These are phyloP conservation scores for Stylophora pistillata DNA, from an alignment of 64 coral and sea anemone genomes.

Conservation along the genomic window DNA sequence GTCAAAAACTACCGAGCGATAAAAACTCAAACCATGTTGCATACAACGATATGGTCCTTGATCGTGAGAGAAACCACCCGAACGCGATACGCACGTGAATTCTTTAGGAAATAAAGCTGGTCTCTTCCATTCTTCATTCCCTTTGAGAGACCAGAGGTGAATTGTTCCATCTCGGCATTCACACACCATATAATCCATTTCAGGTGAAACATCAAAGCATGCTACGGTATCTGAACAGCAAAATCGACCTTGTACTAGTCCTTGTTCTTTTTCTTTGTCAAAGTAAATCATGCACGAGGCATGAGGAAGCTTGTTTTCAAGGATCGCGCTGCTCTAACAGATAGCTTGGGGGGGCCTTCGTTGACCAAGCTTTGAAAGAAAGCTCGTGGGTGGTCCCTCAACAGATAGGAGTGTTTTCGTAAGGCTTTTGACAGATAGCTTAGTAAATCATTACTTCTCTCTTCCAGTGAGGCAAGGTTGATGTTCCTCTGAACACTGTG, in stretches of 20 bases:
- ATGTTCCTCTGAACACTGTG: neutral
- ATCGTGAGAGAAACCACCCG: no score
- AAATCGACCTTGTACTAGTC: neutral
- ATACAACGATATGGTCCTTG: neutral
- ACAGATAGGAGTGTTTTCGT: neutral
- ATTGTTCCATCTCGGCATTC: constrained; percentile 26
- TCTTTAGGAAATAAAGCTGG: neutral
- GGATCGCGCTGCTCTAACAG: neutral
- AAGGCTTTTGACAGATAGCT: neutral
- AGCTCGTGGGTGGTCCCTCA: neutral
- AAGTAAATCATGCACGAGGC: neutral
- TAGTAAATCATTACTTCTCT: neutral
- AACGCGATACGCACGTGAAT: neutral
- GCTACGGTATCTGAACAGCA: constrained; percentile 16
- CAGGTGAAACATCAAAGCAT: constrained; percentile 26
- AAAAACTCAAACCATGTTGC: neutral
- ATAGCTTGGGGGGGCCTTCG: neutral
- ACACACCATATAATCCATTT: constrained; percentile 19
- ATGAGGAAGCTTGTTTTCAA: neutral
- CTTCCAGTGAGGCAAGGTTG: neutral
- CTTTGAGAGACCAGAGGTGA: constrained; percentile 27
- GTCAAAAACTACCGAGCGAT: constrained; percentile 6
- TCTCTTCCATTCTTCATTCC: neutral
- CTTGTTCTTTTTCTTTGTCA: neutral
- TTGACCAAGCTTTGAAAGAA: neutral